phyloP scores from a whole-genome alignment of 2,888 invertebrate genomes.

The Chloromyia formosa region DNA sequence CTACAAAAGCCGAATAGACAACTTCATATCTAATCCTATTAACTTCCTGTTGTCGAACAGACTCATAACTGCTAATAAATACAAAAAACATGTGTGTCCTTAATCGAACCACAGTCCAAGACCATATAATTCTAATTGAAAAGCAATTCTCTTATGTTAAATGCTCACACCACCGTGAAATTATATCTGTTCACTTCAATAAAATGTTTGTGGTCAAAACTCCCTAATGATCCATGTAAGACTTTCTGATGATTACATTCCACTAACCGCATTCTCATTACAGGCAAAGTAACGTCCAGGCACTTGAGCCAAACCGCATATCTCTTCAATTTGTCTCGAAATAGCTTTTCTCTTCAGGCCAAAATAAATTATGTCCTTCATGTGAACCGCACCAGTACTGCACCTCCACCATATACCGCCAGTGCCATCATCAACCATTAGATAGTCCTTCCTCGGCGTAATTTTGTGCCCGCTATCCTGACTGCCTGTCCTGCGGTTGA shows the following conservation, averaged over 20 bases:
- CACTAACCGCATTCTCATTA: slow-evolving; percentile 36
- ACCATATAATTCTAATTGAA: slow-evolving; percentile 28
- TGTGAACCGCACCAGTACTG: slow-evolving; percentile 9
- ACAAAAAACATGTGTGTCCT: no score
- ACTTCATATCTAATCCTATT: no score
- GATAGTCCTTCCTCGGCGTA: no score
- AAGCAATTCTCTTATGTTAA: slow-evolving; percentile 8
- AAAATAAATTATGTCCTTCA: slow-evolving; percentile 41
- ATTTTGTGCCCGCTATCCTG: no score
- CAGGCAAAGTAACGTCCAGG: slow-evolving; percentile 20
- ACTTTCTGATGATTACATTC: slow-evolving; percentile 38
- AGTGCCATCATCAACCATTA: neutral
- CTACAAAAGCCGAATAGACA: no score
- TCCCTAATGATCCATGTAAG: slow-evolving; percentile 40
- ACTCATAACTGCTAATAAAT: no score
- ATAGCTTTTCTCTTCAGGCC: slow-evolving; percentile 30
- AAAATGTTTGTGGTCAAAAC: slow-evolving; percentile 32
- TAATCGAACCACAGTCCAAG: no score
- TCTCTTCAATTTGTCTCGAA: slow-evolving; percentile 40
- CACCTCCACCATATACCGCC: neutral
- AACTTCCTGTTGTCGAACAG: no score
- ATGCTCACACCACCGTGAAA: slow-evolving; percentile 28
- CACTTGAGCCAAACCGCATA: slow-evolving; percentile 30
- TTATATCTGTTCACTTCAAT: slow-evolving; percentile 33
- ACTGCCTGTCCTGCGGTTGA: neutral